phyloP scores from a whole-genome alignment of 1,140 invertebrate species.

The Batillaria attramentaria region DNA sequence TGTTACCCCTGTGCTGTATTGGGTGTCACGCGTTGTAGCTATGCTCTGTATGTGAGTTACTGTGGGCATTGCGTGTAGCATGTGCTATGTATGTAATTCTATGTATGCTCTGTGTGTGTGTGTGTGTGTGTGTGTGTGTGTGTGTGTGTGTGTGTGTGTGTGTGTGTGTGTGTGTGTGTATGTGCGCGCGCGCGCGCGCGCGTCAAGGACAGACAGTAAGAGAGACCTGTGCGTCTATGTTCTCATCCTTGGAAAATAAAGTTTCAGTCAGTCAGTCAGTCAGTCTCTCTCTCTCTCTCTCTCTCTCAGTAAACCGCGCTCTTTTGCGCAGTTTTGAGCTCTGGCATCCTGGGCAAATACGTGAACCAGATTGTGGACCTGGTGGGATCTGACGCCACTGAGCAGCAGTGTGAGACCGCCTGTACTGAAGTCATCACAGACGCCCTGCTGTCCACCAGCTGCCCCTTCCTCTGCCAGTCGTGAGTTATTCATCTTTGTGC shows the following conservation, averaged over 20 bases:
- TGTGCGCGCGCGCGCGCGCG: not conserved
- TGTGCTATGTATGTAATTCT: not conserved
- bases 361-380: slow-evolving; percentile 15
- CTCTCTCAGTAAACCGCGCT: too few relatives aligned
- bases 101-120: not conserved
- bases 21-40: too few relatives aligned
- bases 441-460: not conserved
- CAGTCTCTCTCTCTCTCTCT: too few relatives aligned
- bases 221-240: too few relatives aligned
- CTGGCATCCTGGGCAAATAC: not conserved
- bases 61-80: too few relatives aligned
- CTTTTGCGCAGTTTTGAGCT: too few relatives aligned
- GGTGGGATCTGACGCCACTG: slow-evolving; percentile 18
- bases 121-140: not conserved
- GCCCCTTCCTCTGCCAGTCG: slow-evolving; percentile 12
- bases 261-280: too few relatives aligned
- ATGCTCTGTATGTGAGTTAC: too few relatives aligned
- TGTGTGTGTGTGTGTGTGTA: not conserved
- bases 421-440: not conserved
- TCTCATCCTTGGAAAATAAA: too few relatives aligned
- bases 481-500: not conserved
- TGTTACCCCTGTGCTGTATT: too few relatives aligned
- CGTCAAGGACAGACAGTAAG: too few relatives aligned
- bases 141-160: not conserved
- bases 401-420: slow-evolving; percentile 21